These are phyloP conservation scores for Epinotia nisella DNA, from an alignment of 2,888 invertebrate genomes.

Conservation along the genomic window DNA sequence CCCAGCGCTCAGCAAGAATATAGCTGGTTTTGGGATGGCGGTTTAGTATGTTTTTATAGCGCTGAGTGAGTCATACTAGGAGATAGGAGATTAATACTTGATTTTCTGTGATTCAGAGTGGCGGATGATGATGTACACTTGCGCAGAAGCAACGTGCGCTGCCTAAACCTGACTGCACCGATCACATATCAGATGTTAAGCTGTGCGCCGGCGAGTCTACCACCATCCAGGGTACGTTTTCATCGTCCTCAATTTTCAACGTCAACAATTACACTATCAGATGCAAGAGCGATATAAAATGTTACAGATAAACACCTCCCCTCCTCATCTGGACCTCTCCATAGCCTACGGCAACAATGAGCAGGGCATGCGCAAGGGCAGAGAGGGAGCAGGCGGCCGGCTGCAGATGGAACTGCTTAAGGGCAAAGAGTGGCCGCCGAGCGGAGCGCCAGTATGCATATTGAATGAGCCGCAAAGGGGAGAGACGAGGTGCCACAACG, in stretches of 20 bases:
- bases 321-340: conserved; percentile 60
- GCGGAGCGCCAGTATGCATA: conserved; percentile 50
- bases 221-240: conserved; percentile 56
- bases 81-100: too few species aligned
- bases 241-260: not conserved
- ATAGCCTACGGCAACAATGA: conserved; percentile 54
- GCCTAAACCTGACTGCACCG: conserved; percentile 61
- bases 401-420: conserved; percentile 51
- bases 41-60: too few species aligned
- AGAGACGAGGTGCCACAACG: conserved; percentile 65
- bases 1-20: too few species aligned
- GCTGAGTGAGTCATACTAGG: too few species aligned
- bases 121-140: conserved; percentile 57
- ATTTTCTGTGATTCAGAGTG: conserved; percentile 45
- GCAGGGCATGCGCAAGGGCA: conserved; percentile 39
- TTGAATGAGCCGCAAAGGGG: conserved; percentile 53
- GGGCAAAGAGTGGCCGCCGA: conserved; percentile 57
- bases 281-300: not conserved
- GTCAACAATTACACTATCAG: too few species aligned
- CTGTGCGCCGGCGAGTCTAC: conserved; percentile 52
- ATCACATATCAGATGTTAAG: conserved; percentile 61
- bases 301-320: conserved; percentile 57
- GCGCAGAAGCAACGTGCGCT: conserved; percentile 55
- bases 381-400: conserved; percentile 52
- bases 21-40: too few species aligned